Evolutionary conservation across 2,888 invertebrate genomes (phyloP), one percentile per base, ranked within the genome.

Genomic region (Aphelenchoides bicaudatus): DNA sequence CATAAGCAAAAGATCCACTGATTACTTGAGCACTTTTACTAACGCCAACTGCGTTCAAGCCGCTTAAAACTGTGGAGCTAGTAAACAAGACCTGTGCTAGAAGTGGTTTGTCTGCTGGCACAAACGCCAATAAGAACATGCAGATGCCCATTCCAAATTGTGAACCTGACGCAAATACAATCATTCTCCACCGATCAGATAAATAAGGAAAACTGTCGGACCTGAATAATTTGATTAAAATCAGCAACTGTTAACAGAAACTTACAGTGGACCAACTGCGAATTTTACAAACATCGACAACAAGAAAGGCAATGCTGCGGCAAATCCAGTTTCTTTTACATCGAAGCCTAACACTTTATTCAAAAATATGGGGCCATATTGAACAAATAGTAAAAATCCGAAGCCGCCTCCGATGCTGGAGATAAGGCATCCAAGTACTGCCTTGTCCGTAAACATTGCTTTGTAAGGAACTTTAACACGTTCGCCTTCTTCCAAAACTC

Each of bases 21-120:
- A 71, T 70, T 63, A 71, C 34, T 50, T 68, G 68, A 19, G 68
- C 69, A 50, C 68, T 66, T 48, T 67, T 67, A 27, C 68, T 63
- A 3, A 67, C 66, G 23, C 73, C 73, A 2, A 73, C 67, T 39
- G 67, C 63, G 30, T 73, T 73, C 30, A 73, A 47, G 6, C 71
- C 70, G 5, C 61, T 61, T 10, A 70, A 59, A 25, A 64, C 63
- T 39, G 71, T 69, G 2, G 68, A 63, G 2, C 55, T 50, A 0
- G 73, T 72, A 56, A 70, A 73, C 52, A 63, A 67, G 2, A 69
- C 50, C 62, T 71, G 71, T 3, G 66, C 70, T 29, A 23, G 16
- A 23, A 39, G 25, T 21, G 54, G 19, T 19, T 16, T 30, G 6
- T 58, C 46, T 10, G 34, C 43, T 10, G 58, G 58, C n/a, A 71